Conservation (phyloP, 1,140 invertebrate species). For the Scaptomyza graminum region DNA sequence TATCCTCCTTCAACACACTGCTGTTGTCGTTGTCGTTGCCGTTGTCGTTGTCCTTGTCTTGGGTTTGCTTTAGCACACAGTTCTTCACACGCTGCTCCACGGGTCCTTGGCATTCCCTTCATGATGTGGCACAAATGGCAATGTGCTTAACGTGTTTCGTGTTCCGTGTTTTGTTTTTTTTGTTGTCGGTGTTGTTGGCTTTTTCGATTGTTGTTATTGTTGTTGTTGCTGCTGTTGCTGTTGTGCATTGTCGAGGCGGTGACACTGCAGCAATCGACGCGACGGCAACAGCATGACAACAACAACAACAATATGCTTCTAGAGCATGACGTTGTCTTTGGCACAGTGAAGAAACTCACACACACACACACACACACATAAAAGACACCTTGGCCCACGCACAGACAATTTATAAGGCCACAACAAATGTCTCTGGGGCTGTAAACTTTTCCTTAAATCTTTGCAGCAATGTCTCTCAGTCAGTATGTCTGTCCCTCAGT, state of each 20-base stretch:
- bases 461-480: conserved; percentile 68
- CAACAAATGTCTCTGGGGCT: conserved; percentile 79
- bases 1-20: not conserved
- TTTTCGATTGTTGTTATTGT: conserved; percentile 37
- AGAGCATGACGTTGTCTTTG: conserved; percentile 31
- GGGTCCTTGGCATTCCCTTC: conserved; percentile 55
- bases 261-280: conserved; percentile 66
- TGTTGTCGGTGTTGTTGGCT: conserved; percentile 46
- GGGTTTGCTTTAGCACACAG: conserved; percentile 6
- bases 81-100: conserved; percentile 40
- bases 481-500: not conserved
- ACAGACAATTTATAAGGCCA: conserved; percentile 79
- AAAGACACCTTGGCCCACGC: conserved; percentile 71
- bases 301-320: conserved; percentile 1
- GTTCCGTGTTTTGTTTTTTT: conserved; percentile 53
- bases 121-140: conserved; percentile 79
- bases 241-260: conserved; percentile 54
- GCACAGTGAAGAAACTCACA: conserved; percentile 8
- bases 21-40: not conserved
- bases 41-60: conserved; percentile 3
- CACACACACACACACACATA: conserved; percentile 13
- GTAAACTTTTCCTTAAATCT: conserved; percentile 77
- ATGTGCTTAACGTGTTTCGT: conserved; percentile 76
- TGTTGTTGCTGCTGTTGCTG: conserved; percentile 28
- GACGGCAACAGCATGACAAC: conserved; percentile 10